phyloP scores from a whole-genome alignment of 92 coral and sea anemone species.

The Epizoanthus ramosus region DNA sequence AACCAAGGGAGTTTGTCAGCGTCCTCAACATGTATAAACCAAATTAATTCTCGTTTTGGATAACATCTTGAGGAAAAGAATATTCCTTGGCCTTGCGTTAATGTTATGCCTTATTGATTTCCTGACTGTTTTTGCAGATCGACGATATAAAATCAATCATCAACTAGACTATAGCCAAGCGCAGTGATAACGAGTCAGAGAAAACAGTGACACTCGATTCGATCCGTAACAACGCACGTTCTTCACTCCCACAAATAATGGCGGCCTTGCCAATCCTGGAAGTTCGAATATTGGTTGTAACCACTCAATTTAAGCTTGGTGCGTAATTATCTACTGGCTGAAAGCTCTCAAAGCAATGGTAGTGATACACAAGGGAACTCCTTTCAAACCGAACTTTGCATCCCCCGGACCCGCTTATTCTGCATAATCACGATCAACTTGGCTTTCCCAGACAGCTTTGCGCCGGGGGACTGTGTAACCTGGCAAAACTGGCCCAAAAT shows the following conservation, averaged over 20 bases:
- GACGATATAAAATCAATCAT: constrained; percentile 31
- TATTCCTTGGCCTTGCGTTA: not conserved
- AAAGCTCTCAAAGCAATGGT: not conserved
- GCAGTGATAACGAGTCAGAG: not conserved
- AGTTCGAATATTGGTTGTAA: not conserved
- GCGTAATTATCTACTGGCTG: not conserved
- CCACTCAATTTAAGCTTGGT: constrained; percentile 2
- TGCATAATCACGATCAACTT: constrained; percentile 6
- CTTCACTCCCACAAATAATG: too few species aligned
- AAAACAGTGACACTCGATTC: not conserved
- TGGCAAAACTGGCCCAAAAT: not conserved
- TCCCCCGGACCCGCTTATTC: constrained; percentile 9
- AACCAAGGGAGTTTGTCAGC: not conserved
- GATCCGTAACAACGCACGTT: too few species aligned
- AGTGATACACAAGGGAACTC: not conserved
- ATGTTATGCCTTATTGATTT: constrained; percentile 10
- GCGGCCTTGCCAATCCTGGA: not conserved
- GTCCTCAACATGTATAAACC: not conserved
- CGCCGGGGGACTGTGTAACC: not conserved
- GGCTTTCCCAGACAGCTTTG: not conserved
- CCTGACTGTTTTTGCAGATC: constrained; percentile 35
- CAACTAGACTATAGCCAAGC: not conserved
- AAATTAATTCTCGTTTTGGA: not conserved
- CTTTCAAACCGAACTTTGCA: not conserved
- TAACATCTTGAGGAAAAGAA: not conserved